A percentile compares a stretch with the other conserved stretches of the same genome.
These are phyloP conservation scores for Cylindroiulus punctatus DNA, from an alignment of 2,888 invertebrate genomes.

Conservation along the genomic window DNA sequence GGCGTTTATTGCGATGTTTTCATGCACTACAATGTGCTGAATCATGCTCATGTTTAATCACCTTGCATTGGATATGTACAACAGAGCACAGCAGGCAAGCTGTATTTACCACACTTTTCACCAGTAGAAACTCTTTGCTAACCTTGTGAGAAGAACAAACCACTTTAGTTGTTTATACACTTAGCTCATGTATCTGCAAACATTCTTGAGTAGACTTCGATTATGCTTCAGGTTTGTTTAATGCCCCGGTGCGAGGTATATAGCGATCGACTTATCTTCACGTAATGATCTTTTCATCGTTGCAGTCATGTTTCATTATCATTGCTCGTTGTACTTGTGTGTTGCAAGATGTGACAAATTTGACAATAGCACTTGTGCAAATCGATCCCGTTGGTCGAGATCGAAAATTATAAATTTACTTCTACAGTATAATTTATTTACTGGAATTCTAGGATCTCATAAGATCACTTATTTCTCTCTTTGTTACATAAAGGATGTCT, in stretches of 20 bases:
- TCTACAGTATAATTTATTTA: neutral
- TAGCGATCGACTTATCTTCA: neutral
- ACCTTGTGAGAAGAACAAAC: too few species aligned
- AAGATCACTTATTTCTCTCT: neutral
- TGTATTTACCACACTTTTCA: too few species aligned
- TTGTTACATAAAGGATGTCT: neutral
- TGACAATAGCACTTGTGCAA: neutral
- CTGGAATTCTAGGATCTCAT: neutral
- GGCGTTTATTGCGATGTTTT: too few species aligned
- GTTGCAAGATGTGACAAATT: neutral
- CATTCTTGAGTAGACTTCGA: neutral
- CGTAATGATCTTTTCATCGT: neutral
- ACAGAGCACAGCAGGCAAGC: too few species aligned
- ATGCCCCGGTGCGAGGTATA: neutral
- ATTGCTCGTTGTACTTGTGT: neutral
- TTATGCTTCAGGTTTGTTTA: neutral
- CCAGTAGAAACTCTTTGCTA: too few species aligned
- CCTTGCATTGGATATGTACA: too few species aligned
- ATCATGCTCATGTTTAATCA: too few species aligned
- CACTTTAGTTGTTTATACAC: too few species aligned
- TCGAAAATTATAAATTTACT: too few species aligned
- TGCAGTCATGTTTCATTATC: slow-evolving; percentile 6
- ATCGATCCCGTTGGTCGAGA: too few species aligned
- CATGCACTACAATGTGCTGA: too few species aligned
- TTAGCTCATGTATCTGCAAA: neutral